Evolutionary conservation across 2,113 vertebrate genomes (phyloP).

Genomic region (Coreoperca whiteheadi): DNA sequence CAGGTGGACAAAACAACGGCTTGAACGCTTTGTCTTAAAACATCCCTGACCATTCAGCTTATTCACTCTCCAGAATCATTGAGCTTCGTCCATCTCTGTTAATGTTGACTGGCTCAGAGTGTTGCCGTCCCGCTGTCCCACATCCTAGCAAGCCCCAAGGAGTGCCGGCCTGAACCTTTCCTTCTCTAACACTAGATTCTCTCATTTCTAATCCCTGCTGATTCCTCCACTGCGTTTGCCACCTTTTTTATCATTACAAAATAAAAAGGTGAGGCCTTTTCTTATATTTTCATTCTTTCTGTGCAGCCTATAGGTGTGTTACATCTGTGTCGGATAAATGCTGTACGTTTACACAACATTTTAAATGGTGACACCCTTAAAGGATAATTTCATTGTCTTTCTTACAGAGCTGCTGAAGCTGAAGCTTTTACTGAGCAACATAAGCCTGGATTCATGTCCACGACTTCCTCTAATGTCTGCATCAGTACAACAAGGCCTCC

Average conservation of each 20-base stretch:
- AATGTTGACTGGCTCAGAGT: constrained; percentile 71
- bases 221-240: constrained; percentile 28
- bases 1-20: constrained; percentile 33
- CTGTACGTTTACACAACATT: background rate
- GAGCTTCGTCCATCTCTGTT: constrained; percentile 58
- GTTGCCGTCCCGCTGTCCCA: constrained; percentile 66
- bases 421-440: constrained; percentile 28
- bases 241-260: constrained; percentile 30
- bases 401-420: constrained; percentile 47
- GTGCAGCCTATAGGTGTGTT: background rate
- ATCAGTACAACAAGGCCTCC: constrained; percentile 24
- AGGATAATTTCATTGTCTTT: background rate
- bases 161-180: constrained; percentile 69
- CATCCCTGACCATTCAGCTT: constrained; percentile 63
- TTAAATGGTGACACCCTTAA: background rate
- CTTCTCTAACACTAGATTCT: constrained; percentile 45
- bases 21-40: constrained; percentile 2
- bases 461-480: constrained; percentile 19
- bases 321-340: background rate
- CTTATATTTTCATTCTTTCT: constrained; percentile 1
- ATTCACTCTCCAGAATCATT: constrained; percentile 60
- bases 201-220: constrained; percentile 51
- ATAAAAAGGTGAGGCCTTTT: constrained; percentile 68
- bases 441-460: constrained; percentile 25
- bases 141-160: constrained; percentile 64